Evolutionary conservation across 2,113 vertebrate species (phyloP).

Genomic region (Crotalus helleri): DNA sequence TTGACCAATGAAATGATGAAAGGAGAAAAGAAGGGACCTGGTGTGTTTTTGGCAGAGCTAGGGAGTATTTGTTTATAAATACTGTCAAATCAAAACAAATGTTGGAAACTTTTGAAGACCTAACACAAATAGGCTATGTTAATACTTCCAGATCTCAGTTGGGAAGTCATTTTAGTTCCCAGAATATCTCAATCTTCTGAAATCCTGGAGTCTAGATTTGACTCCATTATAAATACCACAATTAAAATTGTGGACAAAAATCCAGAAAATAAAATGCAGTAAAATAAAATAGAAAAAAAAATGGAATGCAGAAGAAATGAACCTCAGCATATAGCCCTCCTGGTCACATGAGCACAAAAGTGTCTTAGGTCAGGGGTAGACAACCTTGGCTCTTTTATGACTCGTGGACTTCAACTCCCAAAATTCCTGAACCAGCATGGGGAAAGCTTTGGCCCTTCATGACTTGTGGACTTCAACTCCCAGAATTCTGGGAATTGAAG

Average conservation of each 20-base stretch:
- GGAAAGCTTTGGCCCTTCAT: no score
- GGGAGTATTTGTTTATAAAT: neutral
- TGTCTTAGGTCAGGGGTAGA: constrained; percentile 38
- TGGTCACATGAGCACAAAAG: neutral
- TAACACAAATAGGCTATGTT: neutral
- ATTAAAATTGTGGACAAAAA: neutral
- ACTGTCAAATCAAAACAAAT: neutral
- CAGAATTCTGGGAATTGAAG: no score
- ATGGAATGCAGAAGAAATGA: neutral
- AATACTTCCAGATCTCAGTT: neutral
- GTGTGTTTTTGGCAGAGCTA: neutral
- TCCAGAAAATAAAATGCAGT: neutral
- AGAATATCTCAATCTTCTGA: neutral
- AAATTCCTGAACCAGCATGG: no score
- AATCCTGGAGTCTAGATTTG: neutral
- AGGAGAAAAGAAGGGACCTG: neutral
- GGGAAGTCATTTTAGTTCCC: neutral
- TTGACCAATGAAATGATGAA: neutral
- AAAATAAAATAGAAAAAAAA: no score
- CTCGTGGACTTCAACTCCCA: no score
- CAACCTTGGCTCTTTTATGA: no score
- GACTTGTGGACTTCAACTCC: no score
- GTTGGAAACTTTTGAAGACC: neutral
- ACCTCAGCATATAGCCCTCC: neutral
- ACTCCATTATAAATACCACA: neutral